Base-by-base conservation (phyloP, 1,140 invertebrate species). In the Drosophila equinoxialis region DNA sequence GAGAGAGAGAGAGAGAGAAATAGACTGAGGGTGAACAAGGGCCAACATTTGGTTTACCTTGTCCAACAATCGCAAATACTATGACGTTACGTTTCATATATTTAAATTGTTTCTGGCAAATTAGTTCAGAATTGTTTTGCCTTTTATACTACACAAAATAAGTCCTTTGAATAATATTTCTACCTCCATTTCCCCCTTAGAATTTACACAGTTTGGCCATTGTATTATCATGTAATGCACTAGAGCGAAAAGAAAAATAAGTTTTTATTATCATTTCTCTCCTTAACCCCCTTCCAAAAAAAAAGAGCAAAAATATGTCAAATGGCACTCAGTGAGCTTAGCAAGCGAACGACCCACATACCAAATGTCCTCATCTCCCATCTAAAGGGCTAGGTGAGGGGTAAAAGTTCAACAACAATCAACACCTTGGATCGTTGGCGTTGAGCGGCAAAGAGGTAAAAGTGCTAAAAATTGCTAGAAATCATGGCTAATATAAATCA, bases 401-500 rank as follows among this genome's bases (percentile, higher is more conserved):
- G n/a, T 14, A 65, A 68, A 55, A 79, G 87, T 87, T 87, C 77
- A 89, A 79, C 84, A 87, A 89, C 83, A 89, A 87, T 87, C 83
- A 87, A 87, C 83, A 87, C 83, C 83, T 87, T 64, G 42, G 65
- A 79, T 79, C 67, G 76, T 48, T 51, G 17, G 65, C 33, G 39
- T 55, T 8, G 30, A 3, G 30, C 30, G 58, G 67, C 39, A 39
- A 67, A 42, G 30, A 65, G 68, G 71, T 81, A 77, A 76, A 51
- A 83, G 83, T 89, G 84, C 83, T 87, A 71, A 79, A 89, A 87
- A 87, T 87, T 71, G 84, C 80, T 74, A 77, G 83, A 87, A 87
- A 87, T 87, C 83, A 87, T 87, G 84, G 84, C 84, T 87, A 87
- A 87, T 87, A 87, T 87, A 87, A 87, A 87, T 87, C 83, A 87